Conservation (phyloP, 1,140 invertebrate species). For the Dinoponera quadriceps region DNA sequence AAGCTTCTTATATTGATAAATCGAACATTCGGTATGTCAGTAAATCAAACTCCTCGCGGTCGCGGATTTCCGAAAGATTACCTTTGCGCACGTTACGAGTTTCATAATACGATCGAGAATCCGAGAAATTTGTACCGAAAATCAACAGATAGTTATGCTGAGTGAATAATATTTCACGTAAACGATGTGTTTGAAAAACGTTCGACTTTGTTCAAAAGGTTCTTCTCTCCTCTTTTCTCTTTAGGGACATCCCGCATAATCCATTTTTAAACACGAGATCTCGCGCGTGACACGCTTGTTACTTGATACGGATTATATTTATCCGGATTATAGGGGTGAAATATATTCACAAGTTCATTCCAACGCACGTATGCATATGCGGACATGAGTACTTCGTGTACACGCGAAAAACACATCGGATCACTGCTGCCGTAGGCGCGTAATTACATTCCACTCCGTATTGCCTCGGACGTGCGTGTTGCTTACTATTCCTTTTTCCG, state of each 20-base stretch:
- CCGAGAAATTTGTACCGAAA: too few relatives aligned
- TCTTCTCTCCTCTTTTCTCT: background rate
- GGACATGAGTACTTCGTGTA: background rate
- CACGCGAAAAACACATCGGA: background rate
- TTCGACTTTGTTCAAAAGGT: constrained; percentile 15
- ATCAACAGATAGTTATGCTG: background rate
- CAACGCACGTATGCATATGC: background rate
- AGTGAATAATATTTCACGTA: background rate
- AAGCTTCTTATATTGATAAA: too few relatives aligned
- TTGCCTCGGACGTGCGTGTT: too few relatives aligned
- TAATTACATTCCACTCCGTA: too few relatives aligned
- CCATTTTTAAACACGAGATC: constrained; percentile 3
- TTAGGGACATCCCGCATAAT: background rate
- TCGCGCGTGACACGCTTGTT: background rate
- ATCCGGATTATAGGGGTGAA: constrained; percentile 30
- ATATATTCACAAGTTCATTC: constrained; percentile 19
- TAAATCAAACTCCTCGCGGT: too few relatives aligned
- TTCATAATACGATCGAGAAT: too few relatives aligned
- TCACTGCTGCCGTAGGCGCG: too few relatives aligned
- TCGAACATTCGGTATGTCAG: too few relatives aligned
- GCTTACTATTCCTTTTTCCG: background rate
- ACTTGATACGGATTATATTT: constrained; percentile 41
- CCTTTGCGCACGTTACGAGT: too few relatives aligned
- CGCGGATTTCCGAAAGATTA: too few relatives aligned
- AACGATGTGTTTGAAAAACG: background rate